phyloP scores from a whole-genome alignment of 2,113 vertebrate genomes.

The Siniperca knerii region DNA sequence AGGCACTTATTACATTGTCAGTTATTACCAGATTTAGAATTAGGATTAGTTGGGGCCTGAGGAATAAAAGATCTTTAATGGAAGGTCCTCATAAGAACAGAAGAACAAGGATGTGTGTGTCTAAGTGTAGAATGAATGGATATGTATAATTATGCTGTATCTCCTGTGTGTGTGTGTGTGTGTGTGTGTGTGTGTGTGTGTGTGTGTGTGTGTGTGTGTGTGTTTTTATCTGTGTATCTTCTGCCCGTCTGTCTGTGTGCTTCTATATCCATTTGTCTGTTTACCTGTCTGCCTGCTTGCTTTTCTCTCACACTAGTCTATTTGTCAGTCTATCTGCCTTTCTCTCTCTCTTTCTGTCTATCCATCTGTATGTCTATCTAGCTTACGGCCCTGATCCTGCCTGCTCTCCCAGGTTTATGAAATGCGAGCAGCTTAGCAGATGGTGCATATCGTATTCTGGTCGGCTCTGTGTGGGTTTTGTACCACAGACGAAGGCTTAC shows the following conservation, averaged over 20 bases:
- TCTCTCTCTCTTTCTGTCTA: constrained; percentile 38
- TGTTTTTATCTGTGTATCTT: constrained; percentile 50
- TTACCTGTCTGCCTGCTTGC: constrained; percentile 14
- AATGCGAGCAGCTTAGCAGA: constrained; percentile 82
- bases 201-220: constrained; percentile 6
- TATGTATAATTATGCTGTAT: constrained; percentile 5
- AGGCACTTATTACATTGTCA: neutral
- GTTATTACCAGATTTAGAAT: neutral
- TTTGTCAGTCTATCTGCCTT: constrained; percentile 33
- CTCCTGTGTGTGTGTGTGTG: constrained; percentile 31
- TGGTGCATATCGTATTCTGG: constrained; percentile 81
- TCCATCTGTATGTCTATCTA: constrained; percentile 77
- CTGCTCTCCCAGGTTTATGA: constrained; percentile 81
- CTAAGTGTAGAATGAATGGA: constrained; percentile 16
- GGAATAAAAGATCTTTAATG: neutral
- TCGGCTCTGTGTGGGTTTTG: constrained; percentile 78
- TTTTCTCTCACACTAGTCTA: neutral
- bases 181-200: constrained; percentile 50
- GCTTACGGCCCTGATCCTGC: constrained; percentile 78
- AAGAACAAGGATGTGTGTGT: neutral
- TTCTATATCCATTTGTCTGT: constrained; percentile 41
- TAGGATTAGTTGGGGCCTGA: neutral
- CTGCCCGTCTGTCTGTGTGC: constrained; percentile 44
- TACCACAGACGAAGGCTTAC: constrained; percentile 79
- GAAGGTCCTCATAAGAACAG: constrained; percentile 9